Percentiles rank a stretch among this genome's conserved stretches.
These are phyloP conservation scores for Scolopax bukidnonensis DNA, from an alignment of 2,797 vertebrate species.

Conservation along the genomic window DNA sequence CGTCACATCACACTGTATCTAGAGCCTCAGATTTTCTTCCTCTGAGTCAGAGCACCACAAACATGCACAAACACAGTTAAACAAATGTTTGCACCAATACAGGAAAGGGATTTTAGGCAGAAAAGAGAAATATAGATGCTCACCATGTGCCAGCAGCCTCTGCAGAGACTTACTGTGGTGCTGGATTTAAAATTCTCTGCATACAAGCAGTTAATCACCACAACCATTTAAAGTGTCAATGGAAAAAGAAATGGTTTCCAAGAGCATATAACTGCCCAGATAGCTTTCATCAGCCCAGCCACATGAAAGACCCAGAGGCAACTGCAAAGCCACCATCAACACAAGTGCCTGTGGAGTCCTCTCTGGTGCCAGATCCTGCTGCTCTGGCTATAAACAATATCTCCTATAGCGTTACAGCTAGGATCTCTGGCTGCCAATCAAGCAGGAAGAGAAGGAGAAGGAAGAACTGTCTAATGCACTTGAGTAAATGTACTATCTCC, in stretches of 20 bases:
- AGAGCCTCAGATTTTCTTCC: neutral
- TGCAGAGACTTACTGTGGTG: conserved; percentile 27
- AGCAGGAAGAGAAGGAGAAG: conserved; percentile 42
- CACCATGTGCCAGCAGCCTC: neutral
- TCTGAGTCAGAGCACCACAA: neutral
- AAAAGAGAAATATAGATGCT: conserved; percentile 16
- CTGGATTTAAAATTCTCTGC: conserved; percentile 74
- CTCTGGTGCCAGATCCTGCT: conserved; percentile 69
- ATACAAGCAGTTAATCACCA: conserved; percentile 76
- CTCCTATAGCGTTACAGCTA: conserved; percentile 34
- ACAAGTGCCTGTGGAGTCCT: conserved; percentile 72
- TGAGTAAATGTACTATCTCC: conserved; percentile 32
- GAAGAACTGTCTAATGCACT: conserved; percentile 17
- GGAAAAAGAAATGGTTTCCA: conserved; percentile 75
- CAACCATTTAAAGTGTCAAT: conserved; percentile 78
- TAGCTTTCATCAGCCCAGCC: conserved; percentile 63
- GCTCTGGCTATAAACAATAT: conserved; percentile 53
- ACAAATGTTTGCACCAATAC: neutral
- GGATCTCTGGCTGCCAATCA: conserved; percentile 59
- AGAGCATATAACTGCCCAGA: conserved; percentile 64
- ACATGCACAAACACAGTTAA: neutral
- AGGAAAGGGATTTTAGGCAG: neutral
- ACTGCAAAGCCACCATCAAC: conserved; percentile 72
- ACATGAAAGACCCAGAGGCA: conserved; percentile 77
- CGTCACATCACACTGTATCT: rapidly evolving